Base-by-base conservation (phyloP, 2,113 vertebrate species). In the Bungarus multicinctus region DNA sequence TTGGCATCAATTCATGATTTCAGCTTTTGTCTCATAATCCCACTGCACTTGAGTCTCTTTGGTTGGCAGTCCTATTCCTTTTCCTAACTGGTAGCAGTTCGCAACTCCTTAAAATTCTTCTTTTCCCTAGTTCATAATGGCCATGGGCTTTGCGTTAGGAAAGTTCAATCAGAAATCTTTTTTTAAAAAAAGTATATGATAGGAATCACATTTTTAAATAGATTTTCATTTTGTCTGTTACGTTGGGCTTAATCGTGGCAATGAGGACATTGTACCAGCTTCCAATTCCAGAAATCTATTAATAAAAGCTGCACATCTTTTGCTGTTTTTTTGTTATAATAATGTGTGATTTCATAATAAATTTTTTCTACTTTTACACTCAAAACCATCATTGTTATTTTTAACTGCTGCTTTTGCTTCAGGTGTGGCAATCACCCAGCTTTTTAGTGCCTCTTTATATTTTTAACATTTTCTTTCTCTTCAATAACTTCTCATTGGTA, bases 291-390 rank as follows among this genome's bases (percentile, higher is more conserved):
- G 91, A 69, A 94, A 88, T 27, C 69, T 91, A 30, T 27, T 89
- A 91, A 27, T 50, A 0, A 39, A 14, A 54, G 9, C 43, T 74
- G 34, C 30, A 2, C 2, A 30, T 58, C 2, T 39, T 14, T 27
- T 1, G 86, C 89, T 86, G 34, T 47, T 91, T 50, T 10, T 25
- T 1, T 81, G 39, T 91, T 91, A 54, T 87, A 23, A 0, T 0
- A 4, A 14, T 2, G 8, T 90, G 47, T 30, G 5, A 81, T 92
- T 91, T 87, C 87, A 34, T 30, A 94, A 96, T 93, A 94, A 95
- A 92, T 10, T 90, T 94, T 94, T 93, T 94, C 89, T 52, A 92
- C 88, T 89, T 81, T 89, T 89, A 5, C 53, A 50, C 0, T 22
- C 11, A 86, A 43, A 86, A 58, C 93, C 50, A 90, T 93, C 16